Evolutionary conservation across 2,888 invertebrate species (phyloP), one percentile per base, ranked within the genome.

Genomic region (Macaria liturata): DNA sequence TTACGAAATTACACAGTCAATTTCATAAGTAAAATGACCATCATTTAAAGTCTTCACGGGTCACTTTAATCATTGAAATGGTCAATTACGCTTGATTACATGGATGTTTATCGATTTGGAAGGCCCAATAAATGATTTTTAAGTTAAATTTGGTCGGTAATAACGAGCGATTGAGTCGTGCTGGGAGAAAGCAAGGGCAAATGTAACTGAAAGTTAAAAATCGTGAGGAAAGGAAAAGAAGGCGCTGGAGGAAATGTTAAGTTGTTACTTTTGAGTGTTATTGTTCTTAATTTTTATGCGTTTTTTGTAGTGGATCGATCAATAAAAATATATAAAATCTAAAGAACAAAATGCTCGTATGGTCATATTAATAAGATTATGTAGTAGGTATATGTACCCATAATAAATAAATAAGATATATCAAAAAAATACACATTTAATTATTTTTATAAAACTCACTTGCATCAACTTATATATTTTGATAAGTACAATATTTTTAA

Each of bases 1-100:
- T 59, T 62, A 69, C 69, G 62, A 61, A 67, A 46, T 60, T 49
- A 60, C 45, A 46, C 46, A 43, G 46, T 49, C 49, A 34, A 49
- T 60, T 60, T 49, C 48, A 55, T 48, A 39, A 51, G 42, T 48
- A 34, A 37, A 54, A 30, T 37, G 9, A 42, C n/a, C 9, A 45
- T 68, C 57, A 57, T 65, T 39, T 49, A 30, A 49, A 32, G 9
- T 49, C 55, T 55, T 48, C 54, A 51, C 47, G 39, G 54, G 55
- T 51, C 45, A 49, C 51, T 55, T 52, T 46, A 49, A 32, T 53
- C 47, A 51, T 49, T 46, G 7, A 57, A 57, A 53, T 44, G 61
- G 61, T 54, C 60, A 47, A 56, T 61, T 57, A 50, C 45, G 32
- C 20, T 49, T 52, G 46, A 58, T 61, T 58, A 49, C 51, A 42